These are phyloP conservation scores for Zygogramma bicolorata DNA, from an alignment of 2,888 invertebrate genomes.

Conservation along the genomic window DNA sequence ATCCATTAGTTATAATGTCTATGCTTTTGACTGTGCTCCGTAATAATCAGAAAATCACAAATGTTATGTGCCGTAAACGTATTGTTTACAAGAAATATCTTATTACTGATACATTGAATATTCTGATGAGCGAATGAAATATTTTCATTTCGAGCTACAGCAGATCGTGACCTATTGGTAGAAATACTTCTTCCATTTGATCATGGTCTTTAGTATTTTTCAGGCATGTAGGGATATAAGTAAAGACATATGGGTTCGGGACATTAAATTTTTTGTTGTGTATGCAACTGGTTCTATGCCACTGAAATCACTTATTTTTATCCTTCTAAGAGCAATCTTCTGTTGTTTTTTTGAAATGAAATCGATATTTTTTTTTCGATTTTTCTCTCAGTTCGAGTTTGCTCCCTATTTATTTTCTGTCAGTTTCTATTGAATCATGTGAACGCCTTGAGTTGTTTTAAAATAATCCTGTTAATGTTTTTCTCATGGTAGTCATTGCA, in stretches of 20 bases:
- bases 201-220: neutral
- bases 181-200: neutral
- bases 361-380: neutral
- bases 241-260: neutral
- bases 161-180: conserved; percentile 1
- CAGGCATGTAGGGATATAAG: neutral
- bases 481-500: neutral
- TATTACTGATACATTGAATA: conserved; percentile 1
- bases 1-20: too few species aligned
- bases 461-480: conserved; percentile 7
- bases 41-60: neutral
- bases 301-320: neutral
- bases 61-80: neutral
- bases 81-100: conserved; percentile 3
- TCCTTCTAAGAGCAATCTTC: neutral
- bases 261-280: neutral
- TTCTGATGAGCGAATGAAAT: conserved; percentile 1
- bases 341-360: too few species aligned
- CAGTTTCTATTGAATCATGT: conserved; percentile 1
- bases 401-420: conserved; percentile 2
- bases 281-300: neutral
- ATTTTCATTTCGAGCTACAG: neutral
- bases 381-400: conserved; percentile 7
- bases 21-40: conserved; percentile 10
- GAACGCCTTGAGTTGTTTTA: neutral